Evolutionary conservation across 1,140 invertebrate genomes (phyloP), one percentile per base, ranked within the genome.

Genomic region (Pseudachorutes palmiensis): DNA sequence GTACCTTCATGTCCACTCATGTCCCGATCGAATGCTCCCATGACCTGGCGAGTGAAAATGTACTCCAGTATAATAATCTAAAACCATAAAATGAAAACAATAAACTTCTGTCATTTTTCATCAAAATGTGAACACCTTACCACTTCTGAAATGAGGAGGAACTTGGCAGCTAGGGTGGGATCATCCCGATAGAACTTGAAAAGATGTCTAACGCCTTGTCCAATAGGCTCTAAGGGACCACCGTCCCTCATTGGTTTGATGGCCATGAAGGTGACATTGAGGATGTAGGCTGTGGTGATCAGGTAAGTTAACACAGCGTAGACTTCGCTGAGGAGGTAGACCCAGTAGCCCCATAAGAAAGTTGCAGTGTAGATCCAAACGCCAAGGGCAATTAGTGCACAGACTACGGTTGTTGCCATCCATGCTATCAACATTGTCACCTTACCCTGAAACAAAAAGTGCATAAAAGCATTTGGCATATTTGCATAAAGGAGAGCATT

Each of bases 141-240:
- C 16, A 70, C 24, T 62, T 70, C 69, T 14, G 69, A 61, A 32
- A 66, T 65, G 14, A 70, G 57, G 14, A 67, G 55, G 28, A 70
- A 58, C 59, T 61, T 62, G 0, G 65, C 69, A 16, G 65, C 69
- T 41, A 67, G 49, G 9, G 61, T 62, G 2, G 62, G 41, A 41
- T 68, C 62, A 45, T 62, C 31, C 1, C 48, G n/a, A 51, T 64
- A 68, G 41, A 64, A 68, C 33, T 62, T 64, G 36, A 64, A 29
- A 22, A 68, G 29, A 36, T 62, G 62, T 1, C 5, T 12, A 28
- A 59, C 41, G 9, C 67, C 67, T 22, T 68, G 31, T 19, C 67
- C 67, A 58, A 68, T 64, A 9, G 67, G 67, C 28, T 68, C 61
- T 24, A 68, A 22, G 28, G 62, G 24, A 29, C 64, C 67, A 14